phyloP scores from a whole-genome alignment of 1,140 invertebrate species.

The Lasaia peninsularis region DNA sequence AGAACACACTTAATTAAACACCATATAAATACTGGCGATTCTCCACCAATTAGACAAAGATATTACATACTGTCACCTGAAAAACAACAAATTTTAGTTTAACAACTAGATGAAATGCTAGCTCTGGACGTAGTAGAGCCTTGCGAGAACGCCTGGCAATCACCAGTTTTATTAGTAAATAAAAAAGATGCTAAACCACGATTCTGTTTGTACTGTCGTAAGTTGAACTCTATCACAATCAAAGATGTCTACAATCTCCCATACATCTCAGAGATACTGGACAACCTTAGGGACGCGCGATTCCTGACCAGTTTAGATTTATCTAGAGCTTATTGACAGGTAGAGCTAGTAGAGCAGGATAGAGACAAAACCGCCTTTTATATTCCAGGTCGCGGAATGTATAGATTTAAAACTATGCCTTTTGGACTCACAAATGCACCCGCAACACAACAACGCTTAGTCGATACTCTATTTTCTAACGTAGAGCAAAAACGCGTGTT shows the following conservation, averaged over 20 bases:
- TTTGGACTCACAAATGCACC: constrained; percentile 34
- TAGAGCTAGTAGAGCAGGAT: constrained; percentile 14
- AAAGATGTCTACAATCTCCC: constrained; percentile 27
- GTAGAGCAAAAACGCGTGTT: constrained; percentile 34
- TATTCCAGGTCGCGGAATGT: constrained; percentile 23
- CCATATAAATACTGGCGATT: too few relatives aligned
- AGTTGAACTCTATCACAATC: constrained; percentile 29
- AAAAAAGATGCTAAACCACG: too few relatives aligned
- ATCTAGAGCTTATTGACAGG: constrained; percentile 28
- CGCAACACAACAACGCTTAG: constrained; percentile 28
- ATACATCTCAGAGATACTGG: constrained; percentile 27
- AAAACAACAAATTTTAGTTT: too few relatives aligned
- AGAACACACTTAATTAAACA: too few relatives aligned
- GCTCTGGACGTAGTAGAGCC: too few relatives aligned
- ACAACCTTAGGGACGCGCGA: constrained; percentile 24
- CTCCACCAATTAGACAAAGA: too few relatives aligned
- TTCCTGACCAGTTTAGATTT: constrained; percentile 28
- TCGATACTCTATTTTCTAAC: constrained; percentile 30
- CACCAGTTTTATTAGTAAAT: too few relatives aligned
- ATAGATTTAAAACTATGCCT: constrained; percentile 24
- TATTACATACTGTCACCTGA: too few relatives aligned
- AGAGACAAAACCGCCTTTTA: constrained; percentile 30
- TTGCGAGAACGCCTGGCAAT: rapidly evolving
- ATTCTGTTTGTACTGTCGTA: too few relatives aligned
- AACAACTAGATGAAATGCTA: too few relatives aligned